These are phyloP conservation scores for Ia io DNA, from an alignment of 2,113 vertebrate genomes.

Conservation along the genomic window DNA sequence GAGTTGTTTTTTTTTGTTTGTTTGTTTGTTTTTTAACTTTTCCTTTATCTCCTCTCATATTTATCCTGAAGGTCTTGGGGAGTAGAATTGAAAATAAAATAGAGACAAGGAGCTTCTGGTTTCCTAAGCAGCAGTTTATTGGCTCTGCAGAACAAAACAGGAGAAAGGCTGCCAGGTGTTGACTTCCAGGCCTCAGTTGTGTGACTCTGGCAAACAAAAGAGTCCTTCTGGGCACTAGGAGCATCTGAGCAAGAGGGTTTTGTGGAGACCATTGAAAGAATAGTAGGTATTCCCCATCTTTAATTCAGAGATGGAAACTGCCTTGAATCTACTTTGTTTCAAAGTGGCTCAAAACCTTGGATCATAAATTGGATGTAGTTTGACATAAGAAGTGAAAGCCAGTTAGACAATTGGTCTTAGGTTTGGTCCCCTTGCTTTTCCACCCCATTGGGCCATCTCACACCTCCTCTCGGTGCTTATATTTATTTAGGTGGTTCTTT, in stretches of 20 bases:
- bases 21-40: not conserved
- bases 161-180: not conserved
- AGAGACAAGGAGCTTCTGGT: not conserved
- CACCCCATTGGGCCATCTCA: accelerated
- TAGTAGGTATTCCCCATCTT: not conserved
- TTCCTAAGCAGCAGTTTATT: not conserved
- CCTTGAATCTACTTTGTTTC: not conserved
- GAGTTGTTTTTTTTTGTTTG: not conserved
- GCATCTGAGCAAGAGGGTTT: not conserved
- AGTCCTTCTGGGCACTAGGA: not conserved
- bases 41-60: not conserved
- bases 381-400: not conserved
- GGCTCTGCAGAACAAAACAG: not conserved
- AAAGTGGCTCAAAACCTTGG: too few relatives aligned
- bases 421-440: not conserved
- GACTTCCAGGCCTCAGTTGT: not conserved
- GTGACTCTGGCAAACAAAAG: not conserved
- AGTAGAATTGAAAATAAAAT: not conserved
- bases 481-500: not conserved
- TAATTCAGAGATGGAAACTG: not conserved
- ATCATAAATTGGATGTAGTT: not conserved
- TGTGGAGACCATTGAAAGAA: not conserved
- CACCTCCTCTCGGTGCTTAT: not conserved
- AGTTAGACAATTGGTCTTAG: not conserved
- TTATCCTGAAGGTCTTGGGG: not conserved